Percentiles rank a stretch among this genome's conserved stretches.
phyloP scores from a whole-genome alignment of 1,140 invertebrate genomes.

The Nebria ingens region DNA sequence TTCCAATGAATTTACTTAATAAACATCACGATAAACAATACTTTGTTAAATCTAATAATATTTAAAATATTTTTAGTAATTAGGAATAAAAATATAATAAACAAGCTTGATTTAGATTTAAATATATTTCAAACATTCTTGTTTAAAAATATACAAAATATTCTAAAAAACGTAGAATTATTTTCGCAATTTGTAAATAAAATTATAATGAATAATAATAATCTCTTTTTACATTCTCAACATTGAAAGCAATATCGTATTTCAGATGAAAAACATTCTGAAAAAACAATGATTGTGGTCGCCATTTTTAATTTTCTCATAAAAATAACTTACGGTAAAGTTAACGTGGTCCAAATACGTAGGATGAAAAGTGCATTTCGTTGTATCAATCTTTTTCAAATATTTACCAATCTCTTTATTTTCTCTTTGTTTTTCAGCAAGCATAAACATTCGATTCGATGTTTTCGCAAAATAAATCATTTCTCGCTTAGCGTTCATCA shows the following conservation, averaged over 20 bases:
- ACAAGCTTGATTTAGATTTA: too few relatives aligned
- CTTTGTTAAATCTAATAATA: too few relatives aligned
- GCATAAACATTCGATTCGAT: constrained; percentile 16
- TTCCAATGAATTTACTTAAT: constrained; percentile 4
- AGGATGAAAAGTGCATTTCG: constrained; percentile 6
- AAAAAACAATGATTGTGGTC: constrained; percentile 6
- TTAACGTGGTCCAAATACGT: not conserved
- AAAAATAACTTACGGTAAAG: not conserved
- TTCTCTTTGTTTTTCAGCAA: constrained; percentile 13
- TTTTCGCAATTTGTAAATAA: too few relatives aligned
- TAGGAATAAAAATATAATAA: too few relatives aligned
- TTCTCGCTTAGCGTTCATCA: constrained; percentile 16
- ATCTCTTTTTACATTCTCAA: not conserved
- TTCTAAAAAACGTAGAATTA: too few relatives aligned
- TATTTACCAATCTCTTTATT: constrained; percentile 12
- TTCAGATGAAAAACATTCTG: constrained; percentile 10
- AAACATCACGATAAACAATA: not conserved
- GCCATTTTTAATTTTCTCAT: not conserved
- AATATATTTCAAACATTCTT: too few relatives aligned
- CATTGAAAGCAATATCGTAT: not conserved
- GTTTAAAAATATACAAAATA: too few relatives aligned
- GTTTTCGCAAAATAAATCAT: constrained; percentile 15
- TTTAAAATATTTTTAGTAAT: too few relatives aligned
- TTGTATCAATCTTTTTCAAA: constrained; percentile 10
- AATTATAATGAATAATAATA: not conserved